These are phyloP conservation scores for Atta colombica DNA, from an alignment of 1,140 invertebrate species.

Conservation along the genomic window DNA sequence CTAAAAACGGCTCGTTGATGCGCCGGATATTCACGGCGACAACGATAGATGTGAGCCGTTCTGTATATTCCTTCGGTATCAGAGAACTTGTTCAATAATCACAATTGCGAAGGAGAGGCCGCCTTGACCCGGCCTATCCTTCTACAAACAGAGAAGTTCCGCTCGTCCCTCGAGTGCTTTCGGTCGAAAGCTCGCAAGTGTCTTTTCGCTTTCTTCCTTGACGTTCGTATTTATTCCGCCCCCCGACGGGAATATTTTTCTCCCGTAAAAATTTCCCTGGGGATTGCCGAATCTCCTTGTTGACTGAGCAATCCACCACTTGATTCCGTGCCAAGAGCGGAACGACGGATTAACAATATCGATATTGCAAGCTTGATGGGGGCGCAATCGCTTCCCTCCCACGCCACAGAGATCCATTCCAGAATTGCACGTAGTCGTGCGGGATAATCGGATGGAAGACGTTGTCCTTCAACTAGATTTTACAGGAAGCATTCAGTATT, in stretches of 20 bases:
- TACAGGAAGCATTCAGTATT: background rate
- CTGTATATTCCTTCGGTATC: conserved; percentile 16
- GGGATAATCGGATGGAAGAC: conserved; percentile 20
- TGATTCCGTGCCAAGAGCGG: conserved; percentile 67
- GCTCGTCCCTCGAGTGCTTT: conserved; percentile 39
- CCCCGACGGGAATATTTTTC: conserved; percentile 36
- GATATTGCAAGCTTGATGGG: conserved; percentile 32
- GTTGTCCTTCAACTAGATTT: conserved; percentile 36
- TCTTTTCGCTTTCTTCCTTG: conserved; percentile 28
- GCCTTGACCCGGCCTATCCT: conserved; percentile 59
- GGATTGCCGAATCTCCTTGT: conserved; percentile 65
- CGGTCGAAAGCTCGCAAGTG: conserved; percentile 47
- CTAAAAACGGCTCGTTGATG: conserved; percentile 36
- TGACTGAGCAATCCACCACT: conserved; percentile 63
- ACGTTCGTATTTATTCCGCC: conserved; percentile 41
- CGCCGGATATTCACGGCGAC: conserved; percentile 52
- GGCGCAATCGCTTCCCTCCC: conserved; percentile 8
- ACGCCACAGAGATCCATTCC: background rate
- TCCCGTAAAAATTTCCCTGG: conserved; percentile 47
- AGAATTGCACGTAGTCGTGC: conserved; percentile 40
- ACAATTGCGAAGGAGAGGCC: conserved; percentile 42
- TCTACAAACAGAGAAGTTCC: conserved; percentile 1
- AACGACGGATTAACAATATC: conserved; percentile 73
- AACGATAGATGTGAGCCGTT: conserved; percentile 32
- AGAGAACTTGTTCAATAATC: conserved; percentile 47